Evolutionary conservation across 2,797 vertebrate species (phyloP), one percentile per base, ranked within the genome.

Genomic region (Propithecus deckenii): DNA sequence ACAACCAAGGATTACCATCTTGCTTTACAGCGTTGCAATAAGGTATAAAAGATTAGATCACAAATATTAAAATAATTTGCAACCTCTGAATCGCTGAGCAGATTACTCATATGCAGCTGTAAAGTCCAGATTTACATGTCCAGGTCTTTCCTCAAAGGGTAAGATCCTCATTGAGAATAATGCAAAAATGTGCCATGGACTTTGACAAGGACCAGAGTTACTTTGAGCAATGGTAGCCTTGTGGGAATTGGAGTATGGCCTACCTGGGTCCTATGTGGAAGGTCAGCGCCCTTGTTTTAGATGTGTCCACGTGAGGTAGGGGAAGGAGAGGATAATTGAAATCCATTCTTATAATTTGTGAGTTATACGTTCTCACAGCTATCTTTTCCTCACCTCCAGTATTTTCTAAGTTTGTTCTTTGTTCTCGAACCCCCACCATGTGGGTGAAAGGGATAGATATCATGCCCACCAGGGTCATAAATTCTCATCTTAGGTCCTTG

Each of bases 401-500:
- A 9, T 67, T 96, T 93, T 81, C 83, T 89, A 48, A 80, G 13
- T 76, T 93, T 86, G 41, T 78, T 43, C 78, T 91, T 86, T 96
- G 92, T 57, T 75, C 81, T 94, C 92, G 74, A 95, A 83, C 61
- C n/a, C 23, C 46, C 55, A 61, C 85, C 18, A 32, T 12, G 6
- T 87, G 32, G 38, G 46, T 84, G 63, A 86, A 71, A 85, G 61
- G 61, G 67, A 11, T 11, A 46, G 22, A 22, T 5, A 6, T 43
- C 41, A 12, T 13, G 2, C 43, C 15, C 1, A 28, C 13, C 25
- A 76, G 69, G 69, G 25, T 86, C 25, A 35, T 50, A 81, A 79
- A 28, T 71, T 69, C 71, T 81, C 35, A 41, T 38, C 83, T 52
- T 38, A 32, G 83, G 18, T 94, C 13, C 52, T 75, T 88, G n/a